These are phyloP conservation scores for Noctilio leporinus DNA, from an alignment of 2,113 vertebrate genomes.

Conservation along the genomic window DNA sequence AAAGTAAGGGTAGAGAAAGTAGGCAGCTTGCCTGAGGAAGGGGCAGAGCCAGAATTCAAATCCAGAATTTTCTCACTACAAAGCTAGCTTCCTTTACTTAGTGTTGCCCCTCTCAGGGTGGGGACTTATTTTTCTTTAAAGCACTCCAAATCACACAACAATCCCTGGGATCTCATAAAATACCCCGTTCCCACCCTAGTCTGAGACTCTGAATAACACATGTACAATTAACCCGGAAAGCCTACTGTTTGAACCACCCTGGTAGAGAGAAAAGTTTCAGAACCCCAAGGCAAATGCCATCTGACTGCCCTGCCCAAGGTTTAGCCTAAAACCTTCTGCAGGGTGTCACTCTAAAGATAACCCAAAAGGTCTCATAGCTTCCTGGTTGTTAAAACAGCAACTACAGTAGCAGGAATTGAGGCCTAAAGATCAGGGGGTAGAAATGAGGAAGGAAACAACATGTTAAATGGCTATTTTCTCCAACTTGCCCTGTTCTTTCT, in stretches of 20 bases:
- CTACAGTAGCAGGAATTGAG: slow-evolving; percentile 68
- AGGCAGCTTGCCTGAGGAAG: neutral
- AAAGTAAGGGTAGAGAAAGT: neutral
- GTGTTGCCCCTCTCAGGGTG: neutral
- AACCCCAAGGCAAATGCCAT: neutral
- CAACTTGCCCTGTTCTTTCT: slow-evolving; percentile 69
- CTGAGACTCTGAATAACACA: neutral
- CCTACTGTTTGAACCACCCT: neutral
- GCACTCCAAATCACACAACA: neutral
- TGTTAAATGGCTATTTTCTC: slow-evolving; percentile 73
- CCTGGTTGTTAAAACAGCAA: slow-evolving; percentile 16
- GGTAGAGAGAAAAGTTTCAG: neutral
- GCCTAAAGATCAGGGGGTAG: slow-evolving; percentile 64
- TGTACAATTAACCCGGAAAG: neutral
- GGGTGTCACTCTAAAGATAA: slow-evolving; percentile 1
- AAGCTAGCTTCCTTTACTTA: neutral
- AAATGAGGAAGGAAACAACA: slow-evolving; percentile 83
- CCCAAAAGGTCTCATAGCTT: neutral
- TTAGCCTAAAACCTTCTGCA: neutral
- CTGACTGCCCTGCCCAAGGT: neutral
- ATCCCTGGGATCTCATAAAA: neutral
- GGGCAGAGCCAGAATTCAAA: neutral
- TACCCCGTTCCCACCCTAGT: neutral
- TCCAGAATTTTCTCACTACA: neutral
- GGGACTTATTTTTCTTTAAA: neutral